Evolutionary conservation across 1,140 invertebrate genomes (phyloP).

Genomic region (Heliconius melpomene): DNA sequence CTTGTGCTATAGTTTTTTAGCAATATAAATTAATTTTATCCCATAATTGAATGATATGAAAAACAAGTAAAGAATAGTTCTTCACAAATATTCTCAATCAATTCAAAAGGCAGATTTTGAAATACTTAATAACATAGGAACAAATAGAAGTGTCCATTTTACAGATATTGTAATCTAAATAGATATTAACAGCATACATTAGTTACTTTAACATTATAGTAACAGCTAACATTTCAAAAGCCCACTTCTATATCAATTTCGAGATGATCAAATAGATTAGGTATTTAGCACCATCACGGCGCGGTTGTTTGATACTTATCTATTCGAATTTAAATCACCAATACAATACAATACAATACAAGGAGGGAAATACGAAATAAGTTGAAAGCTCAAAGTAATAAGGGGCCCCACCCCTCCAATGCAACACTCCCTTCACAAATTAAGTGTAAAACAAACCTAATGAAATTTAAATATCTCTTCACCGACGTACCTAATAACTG

Average conservation of each 20-base stretch:
- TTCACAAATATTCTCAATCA: too few relatives aligned
- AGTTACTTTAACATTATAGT: background rate
- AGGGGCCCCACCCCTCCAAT: slow-evolving; percentile 65
- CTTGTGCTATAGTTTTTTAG: too few relatives aligned
- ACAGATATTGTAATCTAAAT: background rate
- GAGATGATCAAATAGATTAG: slow-evolving; percentile 40
- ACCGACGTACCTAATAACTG: slow-evolving; percentile 70
- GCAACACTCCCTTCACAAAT: slow-evolving; percentile 76
- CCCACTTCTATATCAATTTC: slow-evolving; percentile 39
- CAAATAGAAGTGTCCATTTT: too few relatives aligned
- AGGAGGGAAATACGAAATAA: slow-evolving; percentile 68
- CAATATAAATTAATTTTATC: too few relatives aligned
- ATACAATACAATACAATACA: slow-evolving; percentile 31
- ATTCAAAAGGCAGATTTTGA: too few relatives aligned
- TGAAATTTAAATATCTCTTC: slow-evolving; percentile 80
- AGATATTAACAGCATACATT: background rate
- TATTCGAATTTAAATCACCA: slow-evolving; percentile 68
- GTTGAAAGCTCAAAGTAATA: slow-evolving; percentile 57
- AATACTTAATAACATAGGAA: too few relatives aligned
- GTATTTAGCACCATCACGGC: slow-evolving; percentile 27
- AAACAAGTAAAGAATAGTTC: too few relatives aligned
- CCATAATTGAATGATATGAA: too few relatives aligned
- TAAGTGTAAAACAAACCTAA: slow-evolving; percentile 81
- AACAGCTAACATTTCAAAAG: slow-evolving; percentile 11
- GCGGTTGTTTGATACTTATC: slow-evolving; percentile 61